Percentiles rank a stretch among this genome's conserved stretches.
phyloP scores from a whole-genome alignment of 2,113 vertebrate genomes.

The Ciconia boyciana region DNA sequence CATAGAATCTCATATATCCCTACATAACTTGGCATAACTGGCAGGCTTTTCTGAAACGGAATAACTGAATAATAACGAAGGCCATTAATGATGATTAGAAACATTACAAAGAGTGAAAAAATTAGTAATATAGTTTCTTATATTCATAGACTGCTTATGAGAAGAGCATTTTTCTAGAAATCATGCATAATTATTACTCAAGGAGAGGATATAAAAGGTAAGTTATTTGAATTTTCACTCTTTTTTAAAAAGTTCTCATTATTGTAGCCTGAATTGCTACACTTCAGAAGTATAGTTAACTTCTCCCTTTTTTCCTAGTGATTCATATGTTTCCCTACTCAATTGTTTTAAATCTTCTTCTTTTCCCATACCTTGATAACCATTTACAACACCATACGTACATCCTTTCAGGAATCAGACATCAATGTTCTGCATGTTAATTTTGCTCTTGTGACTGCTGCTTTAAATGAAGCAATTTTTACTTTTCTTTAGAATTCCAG shows the following conservation, averaged over 20 bases:
- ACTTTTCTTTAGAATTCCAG: not conserved
- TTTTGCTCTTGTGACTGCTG: not conserved
- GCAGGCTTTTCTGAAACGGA: conserved; percentile 25
- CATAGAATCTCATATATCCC: not conserved
- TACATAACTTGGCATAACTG: conserved; percentile 2
- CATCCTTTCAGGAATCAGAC: not conserved
- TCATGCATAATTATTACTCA: not conserved
- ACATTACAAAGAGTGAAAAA: conserved; percentile 24
- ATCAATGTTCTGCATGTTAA: not conserved
- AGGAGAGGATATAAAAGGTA: not conserved
- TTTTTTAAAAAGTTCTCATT: not conserved
- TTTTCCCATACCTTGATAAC: not conserved
- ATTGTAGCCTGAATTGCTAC: not conserved
- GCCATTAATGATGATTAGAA: conserved; percentile 39
- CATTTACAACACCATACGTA: not conserved
- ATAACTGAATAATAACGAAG: conserved; percentile 55
- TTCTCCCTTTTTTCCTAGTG: not conserved
- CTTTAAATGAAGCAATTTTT: not conserved
- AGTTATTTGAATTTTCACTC: not conserved
- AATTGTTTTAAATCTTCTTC: not conserved
- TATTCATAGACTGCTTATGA: not conserved
- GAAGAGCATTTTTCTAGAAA: not conserved
- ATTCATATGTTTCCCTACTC: not conserved
- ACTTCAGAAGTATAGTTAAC: not conserved
- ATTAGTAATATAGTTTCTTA: not conserved